Base-by-base conservation (phyloP, 2,888 invertebrate genomes). In the Mythimna pallens region DNA sequence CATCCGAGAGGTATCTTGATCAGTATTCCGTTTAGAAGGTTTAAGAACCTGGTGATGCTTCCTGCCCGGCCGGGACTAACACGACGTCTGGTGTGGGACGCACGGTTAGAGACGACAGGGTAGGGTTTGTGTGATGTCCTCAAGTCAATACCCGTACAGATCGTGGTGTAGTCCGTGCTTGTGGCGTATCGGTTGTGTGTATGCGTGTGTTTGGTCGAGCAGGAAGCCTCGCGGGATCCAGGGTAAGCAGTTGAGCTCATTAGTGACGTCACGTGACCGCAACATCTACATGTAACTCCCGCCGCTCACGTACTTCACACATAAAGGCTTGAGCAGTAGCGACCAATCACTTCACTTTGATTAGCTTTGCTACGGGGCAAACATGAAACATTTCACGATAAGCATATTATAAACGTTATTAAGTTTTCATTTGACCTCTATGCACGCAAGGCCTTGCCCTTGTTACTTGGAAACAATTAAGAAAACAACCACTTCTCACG, bases 171-270 rank as follows among this genome's bases (percentile, higher is more conserved):
- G 43, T 54, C 30, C 47, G 36, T 50, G 65, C 30, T 22, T 63
- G 47, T 58, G 50, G 47, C 47, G 47, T 47, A 30, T 40, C 30
- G 65, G 30, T 22, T 59, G 36, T 58, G 54, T 57, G 10, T 20
- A 22, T 30, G 47, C 9, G 59, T 40, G 62, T 43, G 59, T 77
- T 74, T 52, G 74, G 67, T 63, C 55, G 62, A 70, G 63, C 71
- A 73, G 79, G 82, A 80, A 84, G 70, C 86, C 86, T 50, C 71
- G 65, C 72, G 63, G 55, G 64, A 84, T 78, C 70, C 81, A 74
- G 79, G 76, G 77, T 76, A 70, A 79, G 65, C 76, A 70, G 69
- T 76, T 82, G 79, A 81, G 84, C 82, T 86, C 76, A 80, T 86
- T 86, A 85, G 73, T 66, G 70, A 52, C 63, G 68, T 62, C 78